Base-by-base conservation (phyloP, 2,113 vertebrate genomes). In the Ophthalmolycus amberensis region DNA sequence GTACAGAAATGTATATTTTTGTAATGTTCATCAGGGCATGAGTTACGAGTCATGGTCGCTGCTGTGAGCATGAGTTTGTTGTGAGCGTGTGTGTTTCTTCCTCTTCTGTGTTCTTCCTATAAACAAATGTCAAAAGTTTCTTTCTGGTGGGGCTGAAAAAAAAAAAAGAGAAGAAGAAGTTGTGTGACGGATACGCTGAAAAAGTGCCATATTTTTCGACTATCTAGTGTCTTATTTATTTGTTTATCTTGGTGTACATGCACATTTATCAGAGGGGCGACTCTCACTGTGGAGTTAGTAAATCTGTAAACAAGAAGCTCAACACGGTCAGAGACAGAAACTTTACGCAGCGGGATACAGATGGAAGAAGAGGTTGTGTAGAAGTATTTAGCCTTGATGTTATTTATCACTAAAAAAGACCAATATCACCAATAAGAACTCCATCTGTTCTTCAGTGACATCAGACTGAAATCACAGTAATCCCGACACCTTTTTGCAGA, bases 1-100 rank as follows among this genome's bases (percentile, higher is more conserved):
- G 93, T 94, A 94, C 80, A 92, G 91, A 95, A 94, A 95, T 90
- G 88, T 94, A 92, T 96, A 95, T 96, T 95, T 96, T 95, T 95
- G 89, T 96, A 95, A 92, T 79, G 85, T 94, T 90, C 77, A 89
- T 93, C 91, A 94, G 90, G 93, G 93, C 93, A 94, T 94, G 94
- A 92, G 92, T 93, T 91, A 80, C 80, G 81, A 71, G 86, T 93
- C 79, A 72, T 84, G 79, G 82, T 89, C 85, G 83, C 91, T 88
- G 82, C 81, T 92, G 88, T 89, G 76, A 80, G 79, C 77, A 75
- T 83, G 87, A 77, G 70, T 74, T 29, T 70, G 68, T 88, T 62
- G 70, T 46, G 69, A 34, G 63, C 25, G 62, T 44, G 48, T 48
- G 75, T 64, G 83, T 79, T 87, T 89, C 72, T 90, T 85, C 83